phyloP scores from a whole-genome alignment of 2,797 vertebrate species.

The Molothrus aeneus region DNA sequence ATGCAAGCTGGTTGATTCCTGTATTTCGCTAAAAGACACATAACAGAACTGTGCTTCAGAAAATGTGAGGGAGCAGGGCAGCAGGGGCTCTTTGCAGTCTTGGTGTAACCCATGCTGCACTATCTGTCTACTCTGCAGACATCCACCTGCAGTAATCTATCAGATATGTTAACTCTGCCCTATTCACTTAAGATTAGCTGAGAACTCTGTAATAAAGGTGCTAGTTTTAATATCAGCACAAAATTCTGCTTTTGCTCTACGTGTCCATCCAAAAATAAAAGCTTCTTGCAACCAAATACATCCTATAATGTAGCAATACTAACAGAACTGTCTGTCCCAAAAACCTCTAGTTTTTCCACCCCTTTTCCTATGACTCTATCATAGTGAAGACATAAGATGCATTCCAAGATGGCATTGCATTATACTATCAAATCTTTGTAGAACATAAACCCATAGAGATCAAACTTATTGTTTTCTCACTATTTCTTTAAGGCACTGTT shows the following conservation, averaged over 20 bases:
- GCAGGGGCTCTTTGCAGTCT: not conserved
- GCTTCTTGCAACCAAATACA: not conserved
- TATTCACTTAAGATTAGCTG: not conserved
- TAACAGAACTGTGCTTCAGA: not conserved
- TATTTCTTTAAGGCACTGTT: not conserved
- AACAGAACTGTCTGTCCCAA: not conserved
- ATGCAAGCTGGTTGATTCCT: not conserved
- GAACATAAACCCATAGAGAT: not conserved
- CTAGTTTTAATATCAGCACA: not conserved
- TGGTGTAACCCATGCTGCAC: not conserved
- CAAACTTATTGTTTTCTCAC: not conserved
- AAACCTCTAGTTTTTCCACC: not conserved
- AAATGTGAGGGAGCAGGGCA: not conserved
- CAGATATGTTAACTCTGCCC: not conserved
- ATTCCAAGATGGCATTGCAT: not conserved
- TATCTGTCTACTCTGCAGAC: not conserved
- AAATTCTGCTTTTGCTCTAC: not conserved
- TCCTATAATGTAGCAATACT: not conserved
- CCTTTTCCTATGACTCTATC: not conserved
- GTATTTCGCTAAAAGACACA: rapidly evolving
- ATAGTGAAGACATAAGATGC: not conserved
- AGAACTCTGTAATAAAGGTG: not conserved
- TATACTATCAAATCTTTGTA: not conserved
- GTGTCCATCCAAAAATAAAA: not conserved
- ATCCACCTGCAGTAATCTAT: not conserved